These are phyloP conservation scores for Eupeodes luniger DNA, from an alignment of 2,888 invertebrate genomes.

Conservation along the genomic window DNA sequence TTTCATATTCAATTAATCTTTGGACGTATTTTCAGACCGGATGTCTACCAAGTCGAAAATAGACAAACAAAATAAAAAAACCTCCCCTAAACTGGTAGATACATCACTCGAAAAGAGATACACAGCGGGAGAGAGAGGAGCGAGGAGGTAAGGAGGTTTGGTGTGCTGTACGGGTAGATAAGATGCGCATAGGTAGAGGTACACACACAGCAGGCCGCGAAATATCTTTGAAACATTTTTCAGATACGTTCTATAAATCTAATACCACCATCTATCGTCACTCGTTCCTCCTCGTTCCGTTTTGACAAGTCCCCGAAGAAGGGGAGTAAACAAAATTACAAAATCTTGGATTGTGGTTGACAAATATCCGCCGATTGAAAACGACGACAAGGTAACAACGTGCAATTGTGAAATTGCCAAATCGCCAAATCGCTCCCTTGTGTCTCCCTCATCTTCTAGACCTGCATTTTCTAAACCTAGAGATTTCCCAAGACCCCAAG, in stretches of 20 bases:
- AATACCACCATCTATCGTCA: slow-evolving; percentile 29
- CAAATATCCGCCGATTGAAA: slow-evolving; percentile 69
- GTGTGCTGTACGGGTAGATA: neutral
- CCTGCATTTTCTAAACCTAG: neutral
- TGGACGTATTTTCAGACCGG: slow-evolving; percentile 77
- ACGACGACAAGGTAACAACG: slow-evolving; percentile 65
- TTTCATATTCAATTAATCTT: slow-evolving; percentile 76
- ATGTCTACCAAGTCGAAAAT: slow-evolving; percentile 77
- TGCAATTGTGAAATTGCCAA: slow-evolving; percentile 55
- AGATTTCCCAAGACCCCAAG: slow-evolving; percentile 22
- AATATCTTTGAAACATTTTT: slow-evolving; percentile 14
- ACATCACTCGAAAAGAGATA: neutral
- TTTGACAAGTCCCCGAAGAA: neutral
- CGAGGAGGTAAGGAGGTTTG: neutral
- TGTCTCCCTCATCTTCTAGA: neutral
- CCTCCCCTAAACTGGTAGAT: slow-evolving; percentile 35
- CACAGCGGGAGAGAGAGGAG: neutral
- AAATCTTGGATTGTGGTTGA: slow-evolving; percentile 59
- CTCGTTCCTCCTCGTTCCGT: neutral
- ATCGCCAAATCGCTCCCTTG: slow-evolving; percentile 12
- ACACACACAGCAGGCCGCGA: slow-evolving; percentile 9
- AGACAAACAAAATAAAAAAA: slow-evolving; percentile 54
- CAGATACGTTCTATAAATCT: slow-evolving; percentile 63
- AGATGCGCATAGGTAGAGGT: neutral
- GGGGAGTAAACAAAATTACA: slow-evolving; percentile 58